A percentile compares a stretch with the other conserved stretches of the same genome.
Evolutionary conservation across 2,113 vertebrate genomes (phyloP).

Genomic region (Austrofundulus limnaeus): DNA sequence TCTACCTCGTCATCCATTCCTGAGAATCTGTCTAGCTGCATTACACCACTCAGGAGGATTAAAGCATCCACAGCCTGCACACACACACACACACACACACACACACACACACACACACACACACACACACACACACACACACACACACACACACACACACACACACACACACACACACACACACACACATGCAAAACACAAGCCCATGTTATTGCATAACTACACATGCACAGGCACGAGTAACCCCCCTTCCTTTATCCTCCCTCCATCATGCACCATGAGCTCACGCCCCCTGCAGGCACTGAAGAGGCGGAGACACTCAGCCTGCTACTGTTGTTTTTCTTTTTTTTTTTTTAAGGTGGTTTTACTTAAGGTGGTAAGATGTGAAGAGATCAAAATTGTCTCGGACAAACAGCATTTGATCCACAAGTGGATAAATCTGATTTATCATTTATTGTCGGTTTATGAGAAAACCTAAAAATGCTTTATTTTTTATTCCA

Average conservation of each 20-base stretch:
- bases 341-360: conserved; percentile 44
- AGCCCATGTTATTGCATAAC: conserved; percentile 78
- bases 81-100: conserved; percentile 22
- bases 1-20: conserved; percentile 42
- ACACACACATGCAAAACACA: conserved; percentile 41
- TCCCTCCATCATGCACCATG: conserved; percentile 67
- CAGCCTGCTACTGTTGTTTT: neutral
- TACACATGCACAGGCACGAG: conserved; percentile 81
- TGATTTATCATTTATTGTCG: too few relatives aligned
- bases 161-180: conserved; percentile 21
- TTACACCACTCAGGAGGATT: conserved; percentile 71
- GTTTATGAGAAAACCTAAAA: too few relatives aligned
- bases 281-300: conserved; percentile 74
- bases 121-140: conserved; percentile 17
- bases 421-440: too few relatives aligned
- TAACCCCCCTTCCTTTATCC: conserved; percentile 27
- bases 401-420: too few relatives aligned
- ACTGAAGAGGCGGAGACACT: conserved; percentile 56
- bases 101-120: conserved; percentile 26
- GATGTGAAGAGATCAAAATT: too few relatives aligned
- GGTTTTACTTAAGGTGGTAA: conserved; percentile 53
- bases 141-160: conserved; percentile 18
- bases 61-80: conserved; percentile 47
- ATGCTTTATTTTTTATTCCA: too few relatives aligned
- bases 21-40: conserved; percentile 60